Evolutionary conservation across 2,888 invertebrate species (phyloP).

Genomic region (Caenorhabditis imperialis): DNA sequence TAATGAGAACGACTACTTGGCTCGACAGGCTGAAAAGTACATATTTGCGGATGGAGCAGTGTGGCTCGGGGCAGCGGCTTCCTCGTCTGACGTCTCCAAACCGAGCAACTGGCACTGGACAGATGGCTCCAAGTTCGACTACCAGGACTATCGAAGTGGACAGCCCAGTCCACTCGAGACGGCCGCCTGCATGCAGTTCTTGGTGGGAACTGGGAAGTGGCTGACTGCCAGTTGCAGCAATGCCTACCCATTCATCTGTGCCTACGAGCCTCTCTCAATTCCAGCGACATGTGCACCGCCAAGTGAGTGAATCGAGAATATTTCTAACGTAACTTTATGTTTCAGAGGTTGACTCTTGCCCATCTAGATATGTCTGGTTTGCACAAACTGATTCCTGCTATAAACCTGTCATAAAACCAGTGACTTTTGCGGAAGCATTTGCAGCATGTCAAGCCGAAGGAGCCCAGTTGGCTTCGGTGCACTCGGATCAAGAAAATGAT

Average conservation of each 20-base stretch:
- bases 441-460: slow-evolving; percentile 8
- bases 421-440: neutral
- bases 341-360: slow-evolving; percentile 5
- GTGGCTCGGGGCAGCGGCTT: slow-evolving; percentile 10
- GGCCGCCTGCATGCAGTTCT: slow-evolving; percentile 5
- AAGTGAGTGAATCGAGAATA: neutral
- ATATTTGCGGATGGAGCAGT: neutral
- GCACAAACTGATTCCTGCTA: slow-evolving; percentile 14
- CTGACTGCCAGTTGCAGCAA: neutral
- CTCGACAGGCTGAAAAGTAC: neutral
- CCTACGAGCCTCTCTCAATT: neutral
- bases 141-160: slow-evolving; percentile 5
- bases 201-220: neutral
- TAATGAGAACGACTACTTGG: neutral
- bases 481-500: slow-evolving; percentile 7
- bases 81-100: slow-evolving; percentile 2
- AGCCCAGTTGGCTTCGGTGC: slow-evolving; percentile 20
- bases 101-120: slow-evolving; percentile 13
- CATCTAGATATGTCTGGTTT: slow-evolving; percentile 15
- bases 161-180: neutral
- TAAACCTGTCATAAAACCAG: neutral
- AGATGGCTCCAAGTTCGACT: slow-evolving; percentile 8
- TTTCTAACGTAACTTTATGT: neutral
- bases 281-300: neutral
- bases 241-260: slow-evolving; percentile 1